Evolutionary conservation across 1,140 invertebrate genomes (phyloP).

Genomic region (Trialeurodes vaporariorum): DNA sequence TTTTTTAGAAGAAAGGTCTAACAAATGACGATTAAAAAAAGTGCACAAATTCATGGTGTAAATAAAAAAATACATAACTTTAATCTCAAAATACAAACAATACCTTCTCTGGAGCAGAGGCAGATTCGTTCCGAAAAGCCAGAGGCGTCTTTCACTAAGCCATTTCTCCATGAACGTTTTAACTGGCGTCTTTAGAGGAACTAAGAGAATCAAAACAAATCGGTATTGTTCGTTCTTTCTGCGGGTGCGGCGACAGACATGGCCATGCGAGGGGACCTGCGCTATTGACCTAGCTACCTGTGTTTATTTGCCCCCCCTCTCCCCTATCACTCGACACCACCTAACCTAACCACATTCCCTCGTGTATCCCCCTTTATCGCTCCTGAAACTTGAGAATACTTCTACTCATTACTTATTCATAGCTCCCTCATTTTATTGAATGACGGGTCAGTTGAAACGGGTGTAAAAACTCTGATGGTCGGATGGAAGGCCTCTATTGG

Average conservation of each 20-base stretch:
- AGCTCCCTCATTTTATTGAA: too few species aligned
- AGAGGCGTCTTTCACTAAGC: constrained; percentile 14
- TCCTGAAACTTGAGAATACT: too few species aligned
- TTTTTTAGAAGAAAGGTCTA: too few species aligned
- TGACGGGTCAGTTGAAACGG: too few species aligned
- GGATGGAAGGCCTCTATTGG: too few species aligned
- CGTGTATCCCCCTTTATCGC: too few species aligned
- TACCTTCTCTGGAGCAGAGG: constrained; percentile 16
- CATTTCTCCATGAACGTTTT: constrained; percentile 13
- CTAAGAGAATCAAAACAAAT: neutral
- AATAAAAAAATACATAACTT: too few species aligned
- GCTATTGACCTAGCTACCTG: neutral
- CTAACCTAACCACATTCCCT: neutral
- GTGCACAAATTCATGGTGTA: too few species aligned
- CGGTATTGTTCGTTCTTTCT: neutral
- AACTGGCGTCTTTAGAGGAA: neutral
- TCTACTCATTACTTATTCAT: neutral
- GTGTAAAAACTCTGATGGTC: too few species aligned
- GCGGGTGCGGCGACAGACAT: neutral
- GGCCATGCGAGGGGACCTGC: neutral
- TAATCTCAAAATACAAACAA: too few species aligned
- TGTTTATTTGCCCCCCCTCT: neutral
- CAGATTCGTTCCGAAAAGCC: constrained; percentile 14
- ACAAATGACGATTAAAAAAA: too few species aligned
- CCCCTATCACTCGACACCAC: neutral